A percentile compares a stretch with the other conserved stretches of the same genome.
These are phyloP conservation scores for Nothobranchius furzeri DNA, from an alignment of 2,113 vertebrate genomes.

Conservation along the genomic window DNA sequence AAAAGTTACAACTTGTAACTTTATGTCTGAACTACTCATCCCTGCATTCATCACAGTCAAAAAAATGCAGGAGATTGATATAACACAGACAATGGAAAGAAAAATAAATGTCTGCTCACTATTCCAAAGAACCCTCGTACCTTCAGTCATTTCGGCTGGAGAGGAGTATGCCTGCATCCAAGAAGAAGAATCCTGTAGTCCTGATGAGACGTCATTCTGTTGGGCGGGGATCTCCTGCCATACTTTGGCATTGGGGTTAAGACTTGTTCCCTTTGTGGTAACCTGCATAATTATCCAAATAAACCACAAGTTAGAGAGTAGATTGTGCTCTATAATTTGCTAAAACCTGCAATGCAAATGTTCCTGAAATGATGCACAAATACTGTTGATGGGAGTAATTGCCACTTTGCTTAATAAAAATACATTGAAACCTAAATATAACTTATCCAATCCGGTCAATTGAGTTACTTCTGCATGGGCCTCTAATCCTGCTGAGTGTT, in stretches of 20 bases:
- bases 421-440: background rate
- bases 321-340: too few species aligned
- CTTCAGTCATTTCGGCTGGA: constrained; percentile 75
- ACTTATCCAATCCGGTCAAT: constrained; percentile 31
- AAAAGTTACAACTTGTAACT: constrained; percentile 2
- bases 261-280: constrained; percentile 91
- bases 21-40: background rate
- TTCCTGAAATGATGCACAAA: background rate
- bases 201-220: constrained; percentile 78
- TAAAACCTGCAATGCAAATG: background rate
- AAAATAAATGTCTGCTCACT: background rate
- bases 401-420: too few species aligned
- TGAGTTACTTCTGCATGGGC: background rate
- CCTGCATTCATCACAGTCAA: background rate
- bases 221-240: constrained; percentile 92
- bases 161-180: constrained; percentile 81
- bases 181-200: constrained; percentile 79
- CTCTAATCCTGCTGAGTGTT: constrained; percentile 15
- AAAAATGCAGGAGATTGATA: background rate
- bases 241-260: constrained; percentile 98
- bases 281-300: constrained; percentile 79
- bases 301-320: background rate
- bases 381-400: too few species aligned
- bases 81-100: background rate
- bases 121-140: constrained; percentile 67